Evolutionary conservation across 1,140 invertebrate species (phyloP).

Genomic region (Pseudomyrmex gracilis): DNA sequence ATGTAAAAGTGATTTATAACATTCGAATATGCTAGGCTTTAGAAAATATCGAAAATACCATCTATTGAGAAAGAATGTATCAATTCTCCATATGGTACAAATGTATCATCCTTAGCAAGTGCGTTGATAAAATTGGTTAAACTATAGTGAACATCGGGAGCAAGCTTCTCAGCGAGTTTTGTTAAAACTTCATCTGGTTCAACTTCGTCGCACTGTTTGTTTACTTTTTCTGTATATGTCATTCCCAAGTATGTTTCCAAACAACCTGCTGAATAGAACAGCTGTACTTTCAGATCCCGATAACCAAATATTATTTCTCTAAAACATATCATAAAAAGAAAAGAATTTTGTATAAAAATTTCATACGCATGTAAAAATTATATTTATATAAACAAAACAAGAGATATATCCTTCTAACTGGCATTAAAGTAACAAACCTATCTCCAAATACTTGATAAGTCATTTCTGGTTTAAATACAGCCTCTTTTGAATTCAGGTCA

Average conservation of each 20-base stretch:
- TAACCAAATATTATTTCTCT: constrained; percentile 88
- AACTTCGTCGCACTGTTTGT: constrained; percentile 85
- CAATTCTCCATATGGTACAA: constrained; percentile 90
- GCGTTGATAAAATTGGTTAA: constrained; percentile 89
- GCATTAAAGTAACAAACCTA: constrained; percentile 84
- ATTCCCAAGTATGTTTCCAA: constrained; percentile 91
- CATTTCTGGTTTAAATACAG: constrained; percentile 94
- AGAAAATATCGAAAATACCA: constrained; percentile 66
- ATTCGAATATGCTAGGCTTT: background rate
- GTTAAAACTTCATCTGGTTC: constrained; percentile 94
- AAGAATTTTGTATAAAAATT: background rate
- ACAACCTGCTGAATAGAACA: constrained; percentile 94
- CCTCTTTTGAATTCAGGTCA: constrained; percentile 91
- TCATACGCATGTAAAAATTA: constrained; percentile 2
- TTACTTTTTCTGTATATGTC: constrained; percentile 88
- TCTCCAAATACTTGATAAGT: constrained; percentile 98
- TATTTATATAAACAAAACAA: background rate
- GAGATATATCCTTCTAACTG: background rate
- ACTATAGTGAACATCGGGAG: constrained; percentile 88
- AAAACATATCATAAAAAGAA: constrained; percentile 11
- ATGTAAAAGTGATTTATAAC: no score
- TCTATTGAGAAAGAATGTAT: constrained; percentile 87
- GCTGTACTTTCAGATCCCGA: constrained; percentile 91
- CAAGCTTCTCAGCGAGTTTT: constrained; percentile 88
- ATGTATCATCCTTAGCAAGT: constrained; percentile 89